A percentile compares a stretch with the other conserved stretches of the same genome.
These are phyloP conservation scores for Clytia hemisphaerica DNA, from an alignment of 30 jellyfish, hydroid and myxozoan species.

Conservation along the genomic window DNA sequence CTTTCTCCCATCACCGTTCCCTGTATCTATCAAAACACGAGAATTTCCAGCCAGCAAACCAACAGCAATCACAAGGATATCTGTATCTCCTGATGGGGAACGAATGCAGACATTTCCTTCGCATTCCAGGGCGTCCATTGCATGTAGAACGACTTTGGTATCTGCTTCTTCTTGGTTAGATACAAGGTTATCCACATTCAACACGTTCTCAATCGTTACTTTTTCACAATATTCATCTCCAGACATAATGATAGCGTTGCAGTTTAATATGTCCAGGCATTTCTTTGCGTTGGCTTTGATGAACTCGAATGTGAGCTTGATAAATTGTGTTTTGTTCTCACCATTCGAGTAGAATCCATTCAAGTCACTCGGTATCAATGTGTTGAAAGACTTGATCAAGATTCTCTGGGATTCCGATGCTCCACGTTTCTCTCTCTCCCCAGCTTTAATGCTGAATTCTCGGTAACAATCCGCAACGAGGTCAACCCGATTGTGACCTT, in stretches of 20 bases:
- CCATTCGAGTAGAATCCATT: not conserved
- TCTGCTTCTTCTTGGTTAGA: slow-evolving; percentile 32
- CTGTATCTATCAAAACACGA: not conserved
- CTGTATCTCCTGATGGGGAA: not conserved
- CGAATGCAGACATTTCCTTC: not conserved
- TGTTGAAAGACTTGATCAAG: not conserved
- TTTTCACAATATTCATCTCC: not conserved
- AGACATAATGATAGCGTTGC: not conserved
- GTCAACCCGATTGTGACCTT: not conserved
- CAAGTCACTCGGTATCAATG: not conserved
- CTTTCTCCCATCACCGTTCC: not conserved
- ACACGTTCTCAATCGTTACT: not conserved
- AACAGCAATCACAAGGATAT: not conserved
- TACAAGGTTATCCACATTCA: not conserved
- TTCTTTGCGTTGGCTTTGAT: slow-evolving; percentile 1
- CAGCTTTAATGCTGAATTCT: not conserved
- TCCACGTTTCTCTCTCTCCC: not conserved
- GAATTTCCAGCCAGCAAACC: not conserved
- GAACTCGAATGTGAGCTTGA: not conserved
- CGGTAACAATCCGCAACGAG: not conserved
- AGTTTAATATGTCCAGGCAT: not conserved
- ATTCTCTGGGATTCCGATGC: slow-evolving; percentile 4
- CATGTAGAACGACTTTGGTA: not conserved
- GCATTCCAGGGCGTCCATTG: not conserved
- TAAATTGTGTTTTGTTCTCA: not conserved